Base-by-base conservation (phyloP, 2,797 vertebrate species). In the Neostethus bicornis region DNA sequence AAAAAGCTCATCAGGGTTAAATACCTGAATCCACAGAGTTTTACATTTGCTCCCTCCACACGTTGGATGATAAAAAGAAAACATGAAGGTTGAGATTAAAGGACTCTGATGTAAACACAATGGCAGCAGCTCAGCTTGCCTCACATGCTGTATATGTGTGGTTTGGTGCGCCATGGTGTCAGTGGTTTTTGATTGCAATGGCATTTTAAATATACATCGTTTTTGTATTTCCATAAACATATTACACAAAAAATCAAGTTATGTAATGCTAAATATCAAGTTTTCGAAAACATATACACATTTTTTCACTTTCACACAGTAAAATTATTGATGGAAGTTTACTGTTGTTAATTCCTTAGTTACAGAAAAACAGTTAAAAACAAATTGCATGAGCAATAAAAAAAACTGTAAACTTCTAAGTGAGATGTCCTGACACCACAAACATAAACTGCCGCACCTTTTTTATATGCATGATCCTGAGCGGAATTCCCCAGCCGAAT, bases 51-150 rank as follows among this genome's bases (percentile, higher is more conserved):
- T 66, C 43, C 25, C 21, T 46, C 45, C 44, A 51, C 79, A 58
- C 39, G 71, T 67, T 52, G 7, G 17, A 66, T 55, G 54, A 79
- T 72, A 72, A 77, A 79, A 74, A 64, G 50, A 53, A 26, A 66
- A 62, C 44, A 68, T 64, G 60, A 70, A 74, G 73, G 75, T 78
- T 2, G 1, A 66, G 59, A 63, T 76, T 79, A 61, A 84, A 77
- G 59, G 70, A 12, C 7, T 38, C 46, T 35, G 34, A 65, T 73
- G 61, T 45, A 34, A 32, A 38, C 28, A 80, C 28, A 70, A 68
- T 68, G 58, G 53, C 23, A 54, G 51, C 42, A 48, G 53, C 43
- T 66, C 39, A 61, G 35, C 39, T 52, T 24, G 49, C 51, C 35
- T 71, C 24, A 39, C 28, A 67, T n/a, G 39, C 19, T 25, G 17